A percentile compares a stretch with the other conserved stretches of the same genome.
phyloP scores from a whole-genome alignment of 2,797 vertebrate species.

The Macrochelys suwanniensis region DNA sequence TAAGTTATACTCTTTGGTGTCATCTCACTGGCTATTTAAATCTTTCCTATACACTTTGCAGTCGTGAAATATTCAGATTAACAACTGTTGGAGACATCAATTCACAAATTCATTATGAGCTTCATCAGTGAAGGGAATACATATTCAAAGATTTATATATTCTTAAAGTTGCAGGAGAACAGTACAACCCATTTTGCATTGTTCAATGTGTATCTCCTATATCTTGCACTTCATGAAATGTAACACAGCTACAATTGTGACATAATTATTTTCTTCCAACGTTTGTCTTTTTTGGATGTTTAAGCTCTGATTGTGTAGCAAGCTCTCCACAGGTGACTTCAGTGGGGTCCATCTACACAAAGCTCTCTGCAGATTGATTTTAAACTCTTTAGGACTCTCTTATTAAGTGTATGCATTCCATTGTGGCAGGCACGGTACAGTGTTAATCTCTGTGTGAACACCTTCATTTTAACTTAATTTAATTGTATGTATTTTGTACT shows the following conservation, averaged over 20 bases:
- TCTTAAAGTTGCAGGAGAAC: background rate
- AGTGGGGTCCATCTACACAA: background rate
- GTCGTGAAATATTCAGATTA: background rate
- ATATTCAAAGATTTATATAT: conserved; percentile 25
- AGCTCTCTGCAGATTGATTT: background rate
- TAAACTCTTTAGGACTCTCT: background rate
- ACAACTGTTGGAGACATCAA: background rate
- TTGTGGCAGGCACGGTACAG: background rate
- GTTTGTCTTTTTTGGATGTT: fast-evolving
- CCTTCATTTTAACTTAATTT: background rate
- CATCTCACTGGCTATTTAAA: background rate
- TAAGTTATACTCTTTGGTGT: background rate
- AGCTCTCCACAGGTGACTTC: background rate
- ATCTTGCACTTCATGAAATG: background rate
- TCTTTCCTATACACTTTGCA: background rate
- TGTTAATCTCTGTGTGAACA: fast-evolving
- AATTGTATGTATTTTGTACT: background rate
- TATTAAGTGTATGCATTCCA: background rate
- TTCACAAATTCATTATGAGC: conserved; percentile 31
- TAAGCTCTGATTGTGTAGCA: background rate
- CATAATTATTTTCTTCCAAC: background rate
- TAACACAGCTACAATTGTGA: background rate
- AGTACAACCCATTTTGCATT: conserved; percentile 21
- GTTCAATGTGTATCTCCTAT: background rate
- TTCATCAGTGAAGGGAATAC: conserved; percentile 10